phyloP scores from a whole-genome alignment of 1,140 invertebrate genomes.

The Oncopodura yosiiana region DNA sequence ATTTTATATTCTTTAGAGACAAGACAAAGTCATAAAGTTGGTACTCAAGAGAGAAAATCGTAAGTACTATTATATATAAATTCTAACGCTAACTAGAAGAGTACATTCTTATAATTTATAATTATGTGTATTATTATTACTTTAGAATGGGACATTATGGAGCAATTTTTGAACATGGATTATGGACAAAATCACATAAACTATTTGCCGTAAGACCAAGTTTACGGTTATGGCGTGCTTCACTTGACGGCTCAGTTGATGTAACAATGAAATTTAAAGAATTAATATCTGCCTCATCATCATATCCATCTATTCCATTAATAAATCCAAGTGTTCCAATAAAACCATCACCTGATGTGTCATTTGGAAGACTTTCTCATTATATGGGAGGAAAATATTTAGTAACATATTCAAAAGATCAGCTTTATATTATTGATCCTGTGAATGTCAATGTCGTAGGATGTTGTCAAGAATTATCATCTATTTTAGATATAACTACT shows the following conservation, averaged over 20 bases:
- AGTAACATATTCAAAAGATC: slow-evolving; percentile 59
- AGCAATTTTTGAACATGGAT: slow-evolving; percentile 38
- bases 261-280: slow-evolving; percentile 76
- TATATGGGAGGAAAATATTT: slow-evolving; percentile 57
- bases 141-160: slow-evolving; percentile 41
- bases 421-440: slow-evolving; percentile 66
- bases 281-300: slow-evolving; percentile 26
- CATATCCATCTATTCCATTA: slow-evolving; percentile 53
- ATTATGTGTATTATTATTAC: slow-evolving; percentile 16
- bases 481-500: slow-evolving; percentile 50
- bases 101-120: background rate
- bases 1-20: slow-evolving; percentile 58
- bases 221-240: slow-evolving; percentile 68
- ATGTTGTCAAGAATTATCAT: slow-evolving; percentile 41
- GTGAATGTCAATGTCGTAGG: slow-evolving; percentile 44
- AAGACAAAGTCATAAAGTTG: slow-evolving; percentile 62
- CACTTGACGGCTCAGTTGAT: slow-evolving; percentile 61
- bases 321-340: slow-evolving; percentile 53
- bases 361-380: slow-evolving; percentile 56
- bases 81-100: slow-evolving; percentile 1
- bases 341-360: slow-evolving; percentile 42
- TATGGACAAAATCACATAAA: slow-evolving; percentile 38
- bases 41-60: slow-evolving; percentile 75
- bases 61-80: slow-evolving; percentile 40
- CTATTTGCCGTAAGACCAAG: slow-evolving; percentile 68